Conservation (phyloP, 23 tunicate genomes). For the Trididemnum miniatum region DNA sequence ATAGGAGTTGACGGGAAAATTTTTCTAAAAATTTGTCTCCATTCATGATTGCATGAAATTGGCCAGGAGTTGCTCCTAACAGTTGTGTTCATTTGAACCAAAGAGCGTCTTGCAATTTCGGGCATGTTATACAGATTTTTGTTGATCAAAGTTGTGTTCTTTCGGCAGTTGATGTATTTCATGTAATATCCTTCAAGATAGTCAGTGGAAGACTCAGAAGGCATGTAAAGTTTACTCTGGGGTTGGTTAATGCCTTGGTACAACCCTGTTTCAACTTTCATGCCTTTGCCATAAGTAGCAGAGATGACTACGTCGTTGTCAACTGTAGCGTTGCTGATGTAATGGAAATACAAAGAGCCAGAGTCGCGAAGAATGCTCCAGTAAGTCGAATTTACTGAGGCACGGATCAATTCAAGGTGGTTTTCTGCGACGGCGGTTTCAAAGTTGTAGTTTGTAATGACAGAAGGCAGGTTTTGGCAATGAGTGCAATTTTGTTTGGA, state of each 20-base stretch:
- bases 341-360: neutral
- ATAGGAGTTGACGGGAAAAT: conserved; percentile 3
- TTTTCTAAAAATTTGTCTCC: neutral
- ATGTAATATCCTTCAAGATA: neutral
- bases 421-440: neutral
- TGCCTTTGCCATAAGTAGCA: neutral
- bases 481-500: neutral
- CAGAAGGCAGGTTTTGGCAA: neutral
- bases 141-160: neutral
- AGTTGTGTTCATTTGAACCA: conserved; percentile 15
- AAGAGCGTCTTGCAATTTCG: neutral
- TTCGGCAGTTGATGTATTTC: neutral
- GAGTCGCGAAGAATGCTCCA: neutral
- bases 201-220: neutral
- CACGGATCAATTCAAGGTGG: neutral
- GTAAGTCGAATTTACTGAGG: neutral
- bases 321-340: neutral
- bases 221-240: neutral
- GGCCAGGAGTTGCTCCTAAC: conserved; percentile 21
- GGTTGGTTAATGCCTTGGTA: conserved; percentile 20
- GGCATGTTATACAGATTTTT: neutral
- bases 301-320: neutral
- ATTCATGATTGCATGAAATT: conserved; percentile 1
- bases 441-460: neutral
- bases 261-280: neutral